These are phyloP conservation scores for Acrocephalus arundinaceus DNA, from an alignment of 2,113 vertebrate genomes.

Conservation along the genomic window DNA sequence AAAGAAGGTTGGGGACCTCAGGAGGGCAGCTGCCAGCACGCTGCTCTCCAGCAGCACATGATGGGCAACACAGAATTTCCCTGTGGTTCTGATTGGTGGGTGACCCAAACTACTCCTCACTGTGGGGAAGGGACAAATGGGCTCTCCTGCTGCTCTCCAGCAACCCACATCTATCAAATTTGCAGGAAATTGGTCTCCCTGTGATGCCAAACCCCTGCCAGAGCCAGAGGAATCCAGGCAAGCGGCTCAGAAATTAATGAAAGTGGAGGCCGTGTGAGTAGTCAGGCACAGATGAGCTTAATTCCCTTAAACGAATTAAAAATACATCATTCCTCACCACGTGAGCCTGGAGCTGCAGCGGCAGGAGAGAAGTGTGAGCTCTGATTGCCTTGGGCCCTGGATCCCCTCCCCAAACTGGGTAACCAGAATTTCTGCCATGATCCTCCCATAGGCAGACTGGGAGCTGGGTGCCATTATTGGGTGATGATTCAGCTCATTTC, in stretches of 20 bases:
- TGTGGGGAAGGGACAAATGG: rapidly evolving
- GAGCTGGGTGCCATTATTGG: not conserved
- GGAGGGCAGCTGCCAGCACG: rapidly evolving
- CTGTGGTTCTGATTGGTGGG: not conserved
- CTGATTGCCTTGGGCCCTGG: not conserved
- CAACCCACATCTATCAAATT: not conserved
- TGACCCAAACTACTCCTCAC: not conserved
- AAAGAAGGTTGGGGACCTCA: not conserved
- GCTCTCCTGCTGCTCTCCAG: not conserved
- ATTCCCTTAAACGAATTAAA: slow-evolving; percentile 39
- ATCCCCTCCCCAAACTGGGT: rapidly evolving
- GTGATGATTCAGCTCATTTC: not conserved
- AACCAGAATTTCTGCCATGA: not conserved
- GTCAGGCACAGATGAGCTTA: slow-evolving; percentile 16
- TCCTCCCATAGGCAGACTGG: not conserved
- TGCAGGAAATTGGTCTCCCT: not conserved
- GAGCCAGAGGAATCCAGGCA: not conserved
- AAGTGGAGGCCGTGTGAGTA: not conserved
- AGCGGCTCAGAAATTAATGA: slow-evolving; percentile 3
- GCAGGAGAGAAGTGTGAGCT: not conserved
- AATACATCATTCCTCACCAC: not conserved
- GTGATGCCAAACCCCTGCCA: not conserved
- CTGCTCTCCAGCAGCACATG: not conserved
- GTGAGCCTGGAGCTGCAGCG: rapidly evolving
- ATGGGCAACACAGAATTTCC: not conserved